A percentile compares a stretch with the other conserved stretches of the same genome.
Conservation (phyloP, 2,888 invertebrate species). For the Sinelater perroti region DNA sequence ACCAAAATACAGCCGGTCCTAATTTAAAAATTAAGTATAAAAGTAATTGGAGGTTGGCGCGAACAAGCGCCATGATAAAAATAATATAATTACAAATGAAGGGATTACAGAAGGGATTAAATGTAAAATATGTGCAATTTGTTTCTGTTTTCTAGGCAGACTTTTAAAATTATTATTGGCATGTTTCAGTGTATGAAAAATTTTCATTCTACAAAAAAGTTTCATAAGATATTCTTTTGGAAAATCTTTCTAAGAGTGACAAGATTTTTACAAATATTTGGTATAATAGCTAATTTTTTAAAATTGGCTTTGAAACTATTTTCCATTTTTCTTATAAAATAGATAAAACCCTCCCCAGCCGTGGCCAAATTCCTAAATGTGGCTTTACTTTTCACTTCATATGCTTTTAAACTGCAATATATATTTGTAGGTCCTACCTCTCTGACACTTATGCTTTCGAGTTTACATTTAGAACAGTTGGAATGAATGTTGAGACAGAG, state of each 20-base stretch:
- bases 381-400: slow-evolving; percentile 17
- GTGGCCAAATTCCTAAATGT: slow-evolving; percentile 29
- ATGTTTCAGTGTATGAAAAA: slow-evolving; percentile 13
- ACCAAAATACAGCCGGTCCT: too few relatives aligned
- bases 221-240: slow-evolving; percentile 15
- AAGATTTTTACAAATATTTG: slow-evolving; percentile 2
- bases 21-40: too few relatives aligned
- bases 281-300: slow-evolving; percentile 6
- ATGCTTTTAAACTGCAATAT: slow-evolving; percentile 27
- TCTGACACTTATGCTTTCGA: neutral
- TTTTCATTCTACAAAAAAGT: slow-evolving; percentile 17
- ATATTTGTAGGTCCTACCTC: slow-evolving; percentile 15
- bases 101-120: too few relatives aligned
- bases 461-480: slow-evolving; percentile 2
- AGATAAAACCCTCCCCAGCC: slow-evolving; percentile 8
- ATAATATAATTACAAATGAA: too few relatives aligned
- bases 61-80: too few relatives aligned
- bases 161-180: too few relatives aligned
- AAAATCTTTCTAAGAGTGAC: slow-evolving; percentile 5
- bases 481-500: slow-evolving; percentile 24
- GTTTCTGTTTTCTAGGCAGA: too few relatives aligned
- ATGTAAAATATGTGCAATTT: too few relatives aligned
- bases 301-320: slow-evolving; percentile 10
- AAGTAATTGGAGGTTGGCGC: too few relatives aligned
- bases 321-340: slow-evolving; percentile 18